Base-by-base conservation (phyloP, 2,888 invertebrate genomes). In the Drosophila seclusa region DNA sequence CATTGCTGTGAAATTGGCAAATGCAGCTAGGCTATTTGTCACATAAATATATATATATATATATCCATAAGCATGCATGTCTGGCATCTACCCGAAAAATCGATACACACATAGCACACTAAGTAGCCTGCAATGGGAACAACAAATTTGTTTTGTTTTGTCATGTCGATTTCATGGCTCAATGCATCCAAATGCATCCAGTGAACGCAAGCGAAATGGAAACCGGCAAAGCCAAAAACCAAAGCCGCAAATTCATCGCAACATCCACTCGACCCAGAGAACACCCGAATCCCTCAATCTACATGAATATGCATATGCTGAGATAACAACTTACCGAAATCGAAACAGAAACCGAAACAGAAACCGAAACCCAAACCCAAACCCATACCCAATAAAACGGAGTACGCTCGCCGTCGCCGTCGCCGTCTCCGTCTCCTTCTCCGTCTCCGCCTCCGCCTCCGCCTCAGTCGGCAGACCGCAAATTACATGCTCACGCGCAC, bases 401-500 rank as follows among this genome's bases (percentile, higher is more conserved):
- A 53, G 45, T 45, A 18, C 32, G 16, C 52, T 54, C 71, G 38
- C 27, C 1, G 55, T 40, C 57, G 13, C 21, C 21, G 21, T 21
- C 29, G 29, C 29, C 29, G 29, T 24, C 24, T 24, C 24, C 24
- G 24, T 6, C 38, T 2, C 52, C 48, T 0, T 32, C 31, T 2
- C 8, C 18, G 0, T 24, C 48, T 8, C 16, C 8, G 2, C 24
- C 16, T 1, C 45, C 13, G 16, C 36, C 58, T 45, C 24, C 1
- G 42, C 40, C 54, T 57, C 40, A 11, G 24, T 11, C 8, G 29
- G 29, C 21, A 36, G 60, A 73, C 84, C 78, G 3, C 89, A 87
- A 90, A 91, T 92, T 92, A 91, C 85, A 92, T 87, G 92, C 91
- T 90, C 87, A 91, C 87, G 82, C 90, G 91, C 89, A 86, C 90